Conservation (phyloP, 2,888 invertebrate species). For the Hypena proboscidalis region DNA sequence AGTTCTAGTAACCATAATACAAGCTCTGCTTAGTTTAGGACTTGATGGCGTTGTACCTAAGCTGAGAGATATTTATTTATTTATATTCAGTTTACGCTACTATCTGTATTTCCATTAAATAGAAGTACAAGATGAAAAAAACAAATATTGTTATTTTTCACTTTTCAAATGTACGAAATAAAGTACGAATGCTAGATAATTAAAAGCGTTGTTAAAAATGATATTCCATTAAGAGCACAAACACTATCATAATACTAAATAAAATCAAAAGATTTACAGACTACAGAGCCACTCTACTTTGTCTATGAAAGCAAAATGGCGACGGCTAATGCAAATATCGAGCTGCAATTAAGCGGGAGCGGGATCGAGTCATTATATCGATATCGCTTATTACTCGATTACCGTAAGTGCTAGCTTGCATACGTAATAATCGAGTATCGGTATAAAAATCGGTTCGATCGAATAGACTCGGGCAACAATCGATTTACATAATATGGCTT, state of each 20-base stretch:
- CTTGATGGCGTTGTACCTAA: no score
- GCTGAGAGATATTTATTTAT: no score
- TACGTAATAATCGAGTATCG: constrained; percentile 43
- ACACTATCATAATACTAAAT: neutral
- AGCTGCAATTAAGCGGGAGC: constrained; percentile 41
- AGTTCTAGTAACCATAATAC: no score
- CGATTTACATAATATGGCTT: constrained; percentile 7
- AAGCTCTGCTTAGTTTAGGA: no score
- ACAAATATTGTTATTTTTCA: no score
- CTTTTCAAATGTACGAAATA: no score
- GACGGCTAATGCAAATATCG: constrained; percentile 43
- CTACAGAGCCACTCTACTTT: constrained; percentile 10
- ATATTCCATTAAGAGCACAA: no score
- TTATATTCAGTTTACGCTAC: no score
- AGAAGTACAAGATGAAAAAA: no score
- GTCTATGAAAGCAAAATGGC: constrained; percentile 31
- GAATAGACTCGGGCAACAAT: constrained; percentile 30
- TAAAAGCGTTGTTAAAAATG: no score
- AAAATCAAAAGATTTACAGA: constrained; percentile 26
- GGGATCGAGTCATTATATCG: constrained; percentile 46
- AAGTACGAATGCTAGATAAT: no score
- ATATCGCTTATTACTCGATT: constrained; percentile 50
- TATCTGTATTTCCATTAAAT: no score
- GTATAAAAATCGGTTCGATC: constrained; percentile 27
- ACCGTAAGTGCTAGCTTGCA: constrained; percentile 43